Conservation (phyloP, 2,797 vertebrate species). For the Gallinago stenura region DNA sequence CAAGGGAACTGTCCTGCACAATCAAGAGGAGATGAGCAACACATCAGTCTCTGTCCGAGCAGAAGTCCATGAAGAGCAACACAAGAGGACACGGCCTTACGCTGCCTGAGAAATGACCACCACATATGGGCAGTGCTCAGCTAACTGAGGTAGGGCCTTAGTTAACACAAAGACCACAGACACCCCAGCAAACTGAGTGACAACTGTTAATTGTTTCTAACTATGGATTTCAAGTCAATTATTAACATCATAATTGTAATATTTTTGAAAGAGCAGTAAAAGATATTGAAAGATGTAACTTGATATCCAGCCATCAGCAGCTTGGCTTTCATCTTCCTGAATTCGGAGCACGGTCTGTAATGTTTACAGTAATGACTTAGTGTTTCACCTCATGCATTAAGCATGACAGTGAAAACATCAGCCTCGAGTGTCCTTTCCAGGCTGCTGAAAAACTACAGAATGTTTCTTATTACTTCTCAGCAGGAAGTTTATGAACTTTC, state of each 20-base stretch:
- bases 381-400: slow-evolving; percentile 2
- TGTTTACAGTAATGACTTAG: background rate
- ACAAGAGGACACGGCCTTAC: background rate
- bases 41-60: background rate
- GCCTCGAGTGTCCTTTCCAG: slow-evolving; percentile 27
- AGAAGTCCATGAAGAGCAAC: background rate
- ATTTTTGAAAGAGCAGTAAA: slow-evolving; percentile 51
- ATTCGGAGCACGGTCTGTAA: background rate
- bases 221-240: slow-evolving; percentile 21
- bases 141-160: background rate
- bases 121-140: background rate
- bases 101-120: slow-evolving; percentile 46
- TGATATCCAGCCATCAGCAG: slow-evolving; percentile 21
- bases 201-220: slow-evolving; percentile 26
- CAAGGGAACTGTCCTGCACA: background rate
- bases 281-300: slow-evolving; percentile 37
- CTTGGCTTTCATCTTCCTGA: slow-evolving; percentile 29
- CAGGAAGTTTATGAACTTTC: slow-evolving; percentile 51
- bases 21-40: background rate
- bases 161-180: background rate
- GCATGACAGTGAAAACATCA: slow-evolving; percentile 15
- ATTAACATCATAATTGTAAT: slow-evolving; percentile 8
- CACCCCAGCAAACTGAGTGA: slow-evolving; percentile 21
- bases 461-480: slow-evolving; percentile 19
- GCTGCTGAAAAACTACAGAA: slow-evolving; percentile 23